Conservation (phyloP, 2,797 vertebrate species). For the Tarsius wallacei region DNA sequence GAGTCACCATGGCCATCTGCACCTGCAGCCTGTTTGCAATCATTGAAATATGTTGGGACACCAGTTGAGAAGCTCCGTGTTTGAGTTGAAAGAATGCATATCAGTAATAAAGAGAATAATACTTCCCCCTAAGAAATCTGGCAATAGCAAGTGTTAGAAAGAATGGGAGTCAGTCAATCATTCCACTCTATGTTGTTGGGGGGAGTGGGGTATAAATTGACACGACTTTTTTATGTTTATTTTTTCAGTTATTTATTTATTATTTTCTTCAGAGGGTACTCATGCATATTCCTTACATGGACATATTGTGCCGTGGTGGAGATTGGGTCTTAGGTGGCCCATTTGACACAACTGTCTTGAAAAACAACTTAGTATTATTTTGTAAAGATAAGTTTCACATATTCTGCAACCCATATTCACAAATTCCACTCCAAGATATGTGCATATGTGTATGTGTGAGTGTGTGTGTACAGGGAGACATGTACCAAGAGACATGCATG, state of each 20-base stretch:
- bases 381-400: not conserved
- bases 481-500: not conserved
- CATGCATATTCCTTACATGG: too few relatives aligned
- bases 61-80: not conserved
- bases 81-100: not conserved
- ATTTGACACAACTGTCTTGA: not conserved
- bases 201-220: not conserved
- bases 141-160: slow-evolving; percentile 5
- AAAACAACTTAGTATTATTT: not conserved
- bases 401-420: not conserved
- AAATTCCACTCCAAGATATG: slow-evolving; percentile 35
- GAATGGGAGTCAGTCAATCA: not conserved
- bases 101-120: not conserved
- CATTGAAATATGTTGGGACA: not conserved
- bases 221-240: not conserved
- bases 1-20: not conserved
- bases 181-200: not conserved
- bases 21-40: not conserved
- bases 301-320: too few relatives aligned
- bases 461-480: not conserved
- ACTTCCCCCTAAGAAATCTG: not conserved
- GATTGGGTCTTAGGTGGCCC: too few relatives aligned
- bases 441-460: not conserved
- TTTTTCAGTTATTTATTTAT: too few relatives aligned
- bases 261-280: too few relatives aligned